Base-by-base conservation (phyloP, 2,113 vertebrate genomes). In the Thunnus thynnus region DNA sequence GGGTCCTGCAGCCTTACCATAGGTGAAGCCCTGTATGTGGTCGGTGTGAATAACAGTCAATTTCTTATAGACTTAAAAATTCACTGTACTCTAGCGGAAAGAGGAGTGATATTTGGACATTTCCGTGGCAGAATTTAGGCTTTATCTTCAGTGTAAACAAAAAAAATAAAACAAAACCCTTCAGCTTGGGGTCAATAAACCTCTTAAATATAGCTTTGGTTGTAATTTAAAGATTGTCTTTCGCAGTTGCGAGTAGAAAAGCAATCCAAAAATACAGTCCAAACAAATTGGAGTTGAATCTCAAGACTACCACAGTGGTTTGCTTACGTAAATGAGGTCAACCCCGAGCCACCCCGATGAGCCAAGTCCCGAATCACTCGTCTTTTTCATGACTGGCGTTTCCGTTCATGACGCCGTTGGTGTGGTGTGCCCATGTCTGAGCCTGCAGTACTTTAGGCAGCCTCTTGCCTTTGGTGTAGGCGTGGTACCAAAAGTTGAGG, bases 401-500 rank as follows among this genome's bases (percentile, higher is more conserved):
- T 52, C 93, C 93, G 73, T 96, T 98, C 92, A 98, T 91, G 94
- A 94, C 75, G 66, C 91, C 95, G 1, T 98, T 98, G 56, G 64
- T 87, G 86, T 93, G 95, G 83, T 78, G 93, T 5, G 89, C 78
- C 80, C 95, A 96, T 14, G 95, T 95, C 93, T 95, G 93, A 50
- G 95, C 95, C 94, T 94, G 95, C 78, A 96, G 55, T 58, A 87
- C 90, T 91, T 97, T 99, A 3, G 98, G 98, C 47, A 96, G 94
- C 86, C 98, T 93, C 88, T 98, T 96, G 79, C 98, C 98, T 87
- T 97, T 97, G 1, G 95, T 99, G 88, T 99, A 99, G 84, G 98
- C 98, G 0, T 97, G 94, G 92, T 99, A 99, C 97, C 97, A 99
- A 95, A 99, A 99, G 91, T 99, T 96, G 60, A 99, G 95, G 89